Evolutionary conservation across 2,797 vertebrate species (phyloP), one percentile per base, ranked within the genome.

Genomic region (Rhyacichthys aspro): DNA sequence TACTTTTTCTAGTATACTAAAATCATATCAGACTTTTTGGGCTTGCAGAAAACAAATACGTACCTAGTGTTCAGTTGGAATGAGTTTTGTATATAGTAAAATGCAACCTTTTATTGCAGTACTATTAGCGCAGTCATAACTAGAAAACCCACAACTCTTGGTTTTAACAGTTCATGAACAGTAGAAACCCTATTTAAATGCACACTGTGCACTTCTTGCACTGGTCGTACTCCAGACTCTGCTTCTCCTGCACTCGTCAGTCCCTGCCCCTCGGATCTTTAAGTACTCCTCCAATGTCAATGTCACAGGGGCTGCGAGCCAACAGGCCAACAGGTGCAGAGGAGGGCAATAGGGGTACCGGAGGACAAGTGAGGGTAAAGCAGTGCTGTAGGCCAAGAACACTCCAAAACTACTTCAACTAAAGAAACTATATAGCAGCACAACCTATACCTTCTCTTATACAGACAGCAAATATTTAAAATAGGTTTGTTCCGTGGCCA

Each of bases 291-390:
- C 47, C 43, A 52, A 41, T 19, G 73, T 76, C 55, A 61, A 16
- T 23, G 63, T 49, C 71, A 45, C 45, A 11, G 48, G 69, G 74
- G 67, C 69, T 56, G 57, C 57, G 63, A 63, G 71, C 65, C 70
- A 81, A 44, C 47, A 32, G 58, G 15, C 36, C 54, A 79, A 84
- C 78, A 70, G 78, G 69, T 84, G 74, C 74, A 52, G 43, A 0
- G n/a, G 54, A 49, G 70, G 68, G 54, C 17, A 53, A 55, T 50
- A 38, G 66, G 63, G 64, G 59, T 70, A 70, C 8, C 5, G 14
- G 60, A 73, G 60, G 70, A 73, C 62, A 63, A 41, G 55, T 44
- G 41, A 66, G 52, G 62, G 39, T 23, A 50, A 18, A 14, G 11
- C 0, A 7, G 8, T 16, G 36, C 17, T 52, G 37, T 2, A 32